Percentiles rank a stretch among this genome's conserved stretches.
Evolutionary conservation across 2,113 vertebrate species (phyloP).

Genomic region (Porphyrio hochstetteri): DNA sequence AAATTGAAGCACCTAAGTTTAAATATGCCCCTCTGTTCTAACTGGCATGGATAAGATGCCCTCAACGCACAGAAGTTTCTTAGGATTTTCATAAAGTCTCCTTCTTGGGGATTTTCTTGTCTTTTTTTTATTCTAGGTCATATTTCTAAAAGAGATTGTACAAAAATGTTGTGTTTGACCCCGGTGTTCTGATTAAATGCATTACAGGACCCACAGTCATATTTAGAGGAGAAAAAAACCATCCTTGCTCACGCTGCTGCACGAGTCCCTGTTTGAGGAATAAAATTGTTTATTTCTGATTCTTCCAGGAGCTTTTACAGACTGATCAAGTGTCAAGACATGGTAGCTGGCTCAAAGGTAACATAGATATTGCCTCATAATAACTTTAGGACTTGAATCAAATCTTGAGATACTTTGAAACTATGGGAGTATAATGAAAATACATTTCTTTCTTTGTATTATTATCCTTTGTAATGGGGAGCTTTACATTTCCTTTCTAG

Average conservation of each 20-base stretch:
- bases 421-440: slow-evolving; percentile 66
- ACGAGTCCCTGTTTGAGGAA: neutral
- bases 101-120: neutral
- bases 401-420: slow-evolving; percentile 55
- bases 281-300: slow-evolving; percentile 59
- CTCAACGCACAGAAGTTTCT: neutral
- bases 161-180: neutral
- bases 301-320: slow-evolving; percentile 47
- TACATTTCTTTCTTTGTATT: slow-evolving; percentile 24
- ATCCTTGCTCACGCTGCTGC: neutral
- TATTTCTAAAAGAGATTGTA: neutral
- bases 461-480: slow-evolving; percentile 21
- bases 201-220: neutral
- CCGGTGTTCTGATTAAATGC: neutral
- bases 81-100: neutral
- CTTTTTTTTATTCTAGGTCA: neutral
- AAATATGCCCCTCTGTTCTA: neutral
- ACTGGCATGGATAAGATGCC: neutral
- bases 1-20: neutral
- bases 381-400: slow-evolving; percentile 55
- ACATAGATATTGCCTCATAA: slow-evolving; percentile 47
- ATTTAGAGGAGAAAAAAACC: neutral
- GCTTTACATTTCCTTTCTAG: slow-evolving; percentile 9
- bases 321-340: slow-evolving; percentile 63
- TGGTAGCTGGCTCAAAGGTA: slow-evolving; percentile 60